Base-by-base conservation (phyloP, 2,113 vertebrate genomes). In the Stegastes partitus region DNA sequence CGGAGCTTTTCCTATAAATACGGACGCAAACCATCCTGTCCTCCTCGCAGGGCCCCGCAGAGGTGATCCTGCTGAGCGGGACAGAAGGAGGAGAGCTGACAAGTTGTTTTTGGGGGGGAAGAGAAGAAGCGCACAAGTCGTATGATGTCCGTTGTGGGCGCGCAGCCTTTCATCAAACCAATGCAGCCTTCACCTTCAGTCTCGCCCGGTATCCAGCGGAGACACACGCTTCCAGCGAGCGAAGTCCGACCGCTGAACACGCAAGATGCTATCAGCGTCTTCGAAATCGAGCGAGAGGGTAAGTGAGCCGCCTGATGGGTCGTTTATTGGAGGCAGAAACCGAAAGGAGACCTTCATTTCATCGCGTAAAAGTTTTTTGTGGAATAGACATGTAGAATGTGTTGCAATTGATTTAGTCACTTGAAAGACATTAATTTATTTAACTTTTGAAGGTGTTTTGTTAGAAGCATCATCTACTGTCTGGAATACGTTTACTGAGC, bases 221-320 rank as follows among this genome's bases (percentile, higher is more conserved):
- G 96, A 34, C 97, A 97, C 93, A 97, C 96, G 0, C 95, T 98
- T 26, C 97, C 97, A 0, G 96, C 96, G 21, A 98, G 96, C 1
- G 96, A 97, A 71, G 96, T 98, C 15, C 94, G 96, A 16, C 96
- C 96, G 79, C 96, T 98, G 67, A 96, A 95, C 69, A 95, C 93
- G 0, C 95, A 95, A 64, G 97, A 98, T 0, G 96, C 97, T 0
- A 50, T 90, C 42, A 95, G 97, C 12, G 96, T 96, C 15, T 97
- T 97, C n/a, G 97, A 97, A 84, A 97, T 98, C 0, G 96, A 98
- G 87, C 86, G 96, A 11, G 96, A 98, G 92, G 97, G 97, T 97
- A 67, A 93, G 87, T 55, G 42, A 47, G 4, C 1, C 15, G 1
- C 54, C 12, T 26, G 18, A 3, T 23, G 21, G 6, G 37, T 56